Evolutionary conservation across 1,140 invertebrate genomes (phyloP).

Genomic region (Delia radicum): DNA sequence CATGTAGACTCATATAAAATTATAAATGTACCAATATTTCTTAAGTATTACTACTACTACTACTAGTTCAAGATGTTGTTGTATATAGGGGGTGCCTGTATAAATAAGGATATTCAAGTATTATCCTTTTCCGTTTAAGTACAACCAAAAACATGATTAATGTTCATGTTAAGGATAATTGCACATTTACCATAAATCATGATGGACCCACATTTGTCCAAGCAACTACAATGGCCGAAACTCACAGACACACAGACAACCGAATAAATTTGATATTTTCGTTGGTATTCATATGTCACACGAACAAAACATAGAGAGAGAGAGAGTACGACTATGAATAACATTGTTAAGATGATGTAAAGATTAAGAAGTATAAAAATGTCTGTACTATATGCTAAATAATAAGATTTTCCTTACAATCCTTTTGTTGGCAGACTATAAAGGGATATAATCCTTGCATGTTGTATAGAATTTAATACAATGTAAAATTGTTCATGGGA

Average conservation of each 20-base stretch:
- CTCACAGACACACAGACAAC: neutral
- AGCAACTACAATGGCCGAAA: neutral
- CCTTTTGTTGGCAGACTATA: neutral
- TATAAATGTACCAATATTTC: no score
- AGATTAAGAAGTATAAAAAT: neutral
- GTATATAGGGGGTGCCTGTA: neutral
- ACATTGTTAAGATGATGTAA: neutral
- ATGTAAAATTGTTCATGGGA: neutral
- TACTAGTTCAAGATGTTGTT: neutral
- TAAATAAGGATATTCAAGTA: neutral
- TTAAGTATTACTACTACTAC: no score
- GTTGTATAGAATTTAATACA: neutral
- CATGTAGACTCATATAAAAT: no score
- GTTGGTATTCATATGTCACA: neutral
- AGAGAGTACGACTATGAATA: no score
- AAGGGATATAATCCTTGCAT: neutral
- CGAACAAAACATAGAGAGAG: neutral
- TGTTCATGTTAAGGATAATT: constrained; percentile 12
- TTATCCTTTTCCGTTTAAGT: neutral
- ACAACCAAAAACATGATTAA: constrained; percentile 10
- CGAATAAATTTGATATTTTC: neutral
- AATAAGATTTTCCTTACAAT: neutral
- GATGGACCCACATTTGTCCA: neutral
- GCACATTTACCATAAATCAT: constrained; percentile 13
- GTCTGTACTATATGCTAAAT: neutral